These are phyloP conservation scores for Eidolon dupreanum DNA, from an alignment of 2,797 vertebrate genomes.

Conservation along the genomic window DNA sequence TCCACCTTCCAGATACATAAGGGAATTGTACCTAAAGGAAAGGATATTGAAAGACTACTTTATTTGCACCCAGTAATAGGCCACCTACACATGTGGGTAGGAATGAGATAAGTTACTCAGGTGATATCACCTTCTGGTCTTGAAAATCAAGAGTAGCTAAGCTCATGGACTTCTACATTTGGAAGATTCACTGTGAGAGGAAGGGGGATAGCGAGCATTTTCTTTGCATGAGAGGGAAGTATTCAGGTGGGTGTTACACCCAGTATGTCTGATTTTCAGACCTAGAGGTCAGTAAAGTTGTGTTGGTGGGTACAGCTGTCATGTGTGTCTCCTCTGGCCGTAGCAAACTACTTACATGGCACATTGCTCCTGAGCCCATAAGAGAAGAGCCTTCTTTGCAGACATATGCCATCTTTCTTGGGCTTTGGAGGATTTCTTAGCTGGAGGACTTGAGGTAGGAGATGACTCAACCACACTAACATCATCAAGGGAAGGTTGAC, in stretches of 20 bases:
- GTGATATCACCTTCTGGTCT: neutral
- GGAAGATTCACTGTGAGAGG: neutral
- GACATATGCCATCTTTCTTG: slow-evolving; percentile 92
- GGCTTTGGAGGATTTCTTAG: slow-evolving; percentile 85
- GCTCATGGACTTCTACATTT: neutral
- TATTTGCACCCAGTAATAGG: neutral
- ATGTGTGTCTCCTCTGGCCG: neutral
- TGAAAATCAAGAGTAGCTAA: neutral
- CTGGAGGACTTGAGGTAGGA: slow-evolving; percentile 87
- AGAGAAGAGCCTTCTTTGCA: slow-evolving; percentile 94
- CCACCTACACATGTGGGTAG: neutral
- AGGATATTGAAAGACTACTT: neutral
- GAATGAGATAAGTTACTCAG: neutral
- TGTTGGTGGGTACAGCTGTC: neutral
- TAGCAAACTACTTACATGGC: slow-evolving; percentile 85
- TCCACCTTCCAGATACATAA: neutral
- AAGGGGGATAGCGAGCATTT: neutral
- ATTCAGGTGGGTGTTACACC: rapidly evolving
- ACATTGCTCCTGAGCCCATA: slow-evolving; percentile 96
- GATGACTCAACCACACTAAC: slow-evolving; percentile 87
- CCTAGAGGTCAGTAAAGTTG: neutral
- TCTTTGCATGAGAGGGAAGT: neutral
- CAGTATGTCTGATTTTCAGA: neutral
- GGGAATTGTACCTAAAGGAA: neutral
- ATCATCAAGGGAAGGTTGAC: slow-evolving; percentile 88